Evolutionary conservation across 2,888 invertebrate genomes (phyloP).

Genomic region (Stenichneumon culpator): DNA sequence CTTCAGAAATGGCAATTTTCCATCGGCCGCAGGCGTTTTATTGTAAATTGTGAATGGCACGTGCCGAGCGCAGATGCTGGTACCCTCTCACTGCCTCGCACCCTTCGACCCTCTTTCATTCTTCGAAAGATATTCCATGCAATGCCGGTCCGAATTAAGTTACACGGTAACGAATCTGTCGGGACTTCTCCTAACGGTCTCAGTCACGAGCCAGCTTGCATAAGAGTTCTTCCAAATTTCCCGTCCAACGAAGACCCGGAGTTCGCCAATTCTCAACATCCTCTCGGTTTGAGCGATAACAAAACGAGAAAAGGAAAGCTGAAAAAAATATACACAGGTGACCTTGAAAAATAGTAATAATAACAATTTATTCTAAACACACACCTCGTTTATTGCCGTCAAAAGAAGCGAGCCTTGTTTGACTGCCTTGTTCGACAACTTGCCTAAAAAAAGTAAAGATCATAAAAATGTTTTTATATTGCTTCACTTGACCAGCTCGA

Average conservation of each 20-base stretch:
- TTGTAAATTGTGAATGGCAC: slow-evolving; percentile 46
- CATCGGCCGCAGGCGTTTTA: slow-evolving; percentile 16
- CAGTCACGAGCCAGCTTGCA: neutral
- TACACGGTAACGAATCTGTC: neutral
- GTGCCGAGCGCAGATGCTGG: slow-evolving; percentile 31
- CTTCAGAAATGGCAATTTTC: slow-evolving; percentile 55
- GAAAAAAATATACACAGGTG: too few species aligned
- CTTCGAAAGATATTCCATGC: neutral
- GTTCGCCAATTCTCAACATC: neutral
- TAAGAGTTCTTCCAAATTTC: neutral
- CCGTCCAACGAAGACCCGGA: neutral
- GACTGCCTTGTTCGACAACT: too few species aligned
- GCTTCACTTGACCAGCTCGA: too few species aligned
- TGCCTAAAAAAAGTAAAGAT: too few species aligned
- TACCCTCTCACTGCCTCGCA: neutral
- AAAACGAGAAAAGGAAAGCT: too few species aligned
- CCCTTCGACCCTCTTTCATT: neutral
- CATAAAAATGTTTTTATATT: too few species aligned
- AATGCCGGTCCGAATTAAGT: neutral
- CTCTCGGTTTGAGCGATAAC: too few species aligned
- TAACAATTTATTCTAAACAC: too few species aligned
- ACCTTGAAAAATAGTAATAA: too few species aligned
- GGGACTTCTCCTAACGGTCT: neutral
- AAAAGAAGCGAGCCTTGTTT: too few species aligned
- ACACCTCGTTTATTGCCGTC: too few species aligned